phyloP scores from a whole-genome alignment of 2,888 invertebrate species.

The Andrena flavipes region DNA sequence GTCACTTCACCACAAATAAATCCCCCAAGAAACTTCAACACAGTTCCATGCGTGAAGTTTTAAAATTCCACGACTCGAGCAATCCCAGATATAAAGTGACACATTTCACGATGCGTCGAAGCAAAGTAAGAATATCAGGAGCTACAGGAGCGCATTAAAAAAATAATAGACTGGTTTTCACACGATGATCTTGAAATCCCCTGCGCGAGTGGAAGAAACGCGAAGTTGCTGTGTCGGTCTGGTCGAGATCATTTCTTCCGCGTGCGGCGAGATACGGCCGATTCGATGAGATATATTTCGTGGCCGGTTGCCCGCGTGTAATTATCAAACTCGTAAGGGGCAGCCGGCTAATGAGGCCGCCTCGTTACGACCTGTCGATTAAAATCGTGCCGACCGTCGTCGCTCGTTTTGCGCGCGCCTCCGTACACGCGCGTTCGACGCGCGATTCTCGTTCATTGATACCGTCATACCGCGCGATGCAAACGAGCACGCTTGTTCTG shows the following conservation, averaged over 20 bases:
- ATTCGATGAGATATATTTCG: slow-evolving; percentile 58
- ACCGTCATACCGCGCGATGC: slow-evolving; percentile 28
- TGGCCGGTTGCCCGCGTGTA: slow-evolving; percentile 65
- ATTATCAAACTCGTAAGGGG: slow-evolving; percentile 72
- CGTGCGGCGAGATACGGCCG: slow-evolving; percentile 33
- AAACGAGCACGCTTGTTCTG: slow-evolving; percentile 33
- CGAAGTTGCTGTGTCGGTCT: background rate
- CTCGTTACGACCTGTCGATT: slow-evolving; percentile 74
- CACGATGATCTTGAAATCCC: slow-evolving; percentile 1
- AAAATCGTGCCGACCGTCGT: slow-evolving; percentile 67
- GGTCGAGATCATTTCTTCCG: slow-evolving; percentile 40
- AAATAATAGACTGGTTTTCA: slow-evolving; percentile 3
- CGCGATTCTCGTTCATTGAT: slow-evolving; percentile 64
- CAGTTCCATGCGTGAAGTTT: background rate
- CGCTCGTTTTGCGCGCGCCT: slow-evolving; percentile 48
- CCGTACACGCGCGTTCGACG: slow-evolving; percentile 11
- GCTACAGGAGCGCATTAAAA: background rate
- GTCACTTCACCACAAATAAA: background rate
- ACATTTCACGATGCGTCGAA: background rate
- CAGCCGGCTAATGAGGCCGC: slow-evolving; percentile 73
- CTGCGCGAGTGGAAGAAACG: background rate
- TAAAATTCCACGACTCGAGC: background rate
- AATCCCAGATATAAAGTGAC: background rate
- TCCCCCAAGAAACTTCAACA: background rate
- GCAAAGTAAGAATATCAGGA: background rate